Conservation (phyloP, 30 jellyfish, hydroid and myxozoan genomes). For the Hydra vulgaris region DNA sequence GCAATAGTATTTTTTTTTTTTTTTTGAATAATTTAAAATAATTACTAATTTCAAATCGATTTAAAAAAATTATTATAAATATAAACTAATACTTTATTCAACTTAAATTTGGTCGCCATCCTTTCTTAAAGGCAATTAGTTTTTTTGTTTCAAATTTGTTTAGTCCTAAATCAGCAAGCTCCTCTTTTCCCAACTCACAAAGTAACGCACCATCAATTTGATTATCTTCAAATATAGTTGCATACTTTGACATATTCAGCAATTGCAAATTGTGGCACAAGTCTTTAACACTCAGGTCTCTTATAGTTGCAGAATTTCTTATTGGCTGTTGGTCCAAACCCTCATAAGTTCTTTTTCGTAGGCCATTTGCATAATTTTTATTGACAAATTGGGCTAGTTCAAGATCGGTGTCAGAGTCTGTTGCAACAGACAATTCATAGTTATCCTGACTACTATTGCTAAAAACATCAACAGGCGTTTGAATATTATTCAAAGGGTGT, state of each 20-base stretch:
- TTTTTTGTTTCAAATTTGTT: slow-evolving; percentile 49
- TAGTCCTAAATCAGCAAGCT: slow-evolving; percentile 31
- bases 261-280: slow-evolving; percentile 32
- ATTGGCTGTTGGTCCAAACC: not conserved
- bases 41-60: no score
- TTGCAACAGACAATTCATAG: no score
- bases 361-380: not conserved
- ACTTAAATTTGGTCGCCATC: slow-evolving; percentile 92
- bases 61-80: no score
- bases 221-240: slow-evolving; percentile 30
- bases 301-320: slow-evolving; percentile 5
- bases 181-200: slow-evolving; percentile 41
- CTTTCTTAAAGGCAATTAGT: slow-evolving; percentile 40
- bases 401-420: no score
- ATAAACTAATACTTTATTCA: not conserved
- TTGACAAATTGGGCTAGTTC: no score
- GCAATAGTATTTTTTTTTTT: no score
- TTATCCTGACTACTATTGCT: no score
- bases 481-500: no score
- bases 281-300: slow-evolving; percentile 23
- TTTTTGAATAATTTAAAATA: no score
- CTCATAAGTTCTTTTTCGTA: not conserved
- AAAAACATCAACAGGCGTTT: no score
- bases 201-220: slow-evolving; percentile 72
- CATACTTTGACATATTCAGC: slow-evolving; percentile 45